Conservation (phyloP, 1,140 invertebrate species). For the Drosophila ercepeae region DNA sequence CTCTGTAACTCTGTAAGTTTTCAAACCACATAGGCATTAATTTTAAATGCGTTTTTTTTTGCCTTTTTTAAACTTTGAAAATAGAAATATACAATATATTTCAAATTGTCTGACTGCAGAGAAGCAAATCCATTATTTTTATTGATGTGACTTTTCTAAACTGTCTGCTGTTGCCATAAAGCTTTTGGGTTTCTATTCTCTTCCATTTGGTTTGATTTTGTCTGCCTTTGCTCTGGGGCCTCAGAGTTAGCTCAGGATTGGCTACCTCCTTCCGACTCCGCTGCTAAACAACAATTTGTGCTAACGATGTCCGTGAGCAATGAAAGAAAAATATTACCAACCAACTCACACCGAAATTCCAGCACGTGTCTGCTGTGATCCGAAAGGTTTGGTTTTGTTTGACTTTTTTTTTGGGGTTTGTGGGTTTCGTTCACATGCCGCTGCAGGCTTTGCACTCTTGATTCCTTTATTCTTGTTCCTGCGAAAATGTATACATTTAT, state of each 20-base stretch:
- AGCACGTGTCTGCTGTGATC: constrained; percentile 56
- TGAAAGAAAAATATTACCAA: constrained; percentile 36
- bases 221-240: constrained; percentile 38
- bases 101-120: no score
- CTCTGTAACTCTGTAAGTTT: no score
- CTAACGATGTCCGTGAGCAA: constrained; percentile 77
- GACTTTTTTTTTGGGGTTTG: not conserved
- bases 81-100: no score
- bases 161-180: no score
- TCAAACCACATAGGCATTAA: no score
- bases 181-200: not conserved
- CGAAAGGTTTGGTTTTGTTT: constrained; percentile 14
- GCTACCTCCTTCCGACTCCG: constrained; percentile 26
- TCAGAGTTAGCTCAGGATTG: constrained; percentile 6
- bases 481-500: constrained; percentile 20
- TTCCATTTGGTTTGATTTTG: constrained; percentile 2
- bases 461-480: not conserved
- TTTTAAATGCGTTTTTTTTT: no score
- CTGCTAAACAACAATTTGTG: constrained; percentile 67
- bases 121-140: no score
- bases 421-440: constrained; percentile 29
- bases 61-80: no score
- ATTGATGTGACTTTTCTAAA: not conserved
- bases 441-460: constrained; percentile 28
- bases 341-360: not conserved